These are phyloP conservation scores for Plutomurus gul DNA, from an alignment of 1,140 invertebrate species.

Conservation along the genomic window DNA sequence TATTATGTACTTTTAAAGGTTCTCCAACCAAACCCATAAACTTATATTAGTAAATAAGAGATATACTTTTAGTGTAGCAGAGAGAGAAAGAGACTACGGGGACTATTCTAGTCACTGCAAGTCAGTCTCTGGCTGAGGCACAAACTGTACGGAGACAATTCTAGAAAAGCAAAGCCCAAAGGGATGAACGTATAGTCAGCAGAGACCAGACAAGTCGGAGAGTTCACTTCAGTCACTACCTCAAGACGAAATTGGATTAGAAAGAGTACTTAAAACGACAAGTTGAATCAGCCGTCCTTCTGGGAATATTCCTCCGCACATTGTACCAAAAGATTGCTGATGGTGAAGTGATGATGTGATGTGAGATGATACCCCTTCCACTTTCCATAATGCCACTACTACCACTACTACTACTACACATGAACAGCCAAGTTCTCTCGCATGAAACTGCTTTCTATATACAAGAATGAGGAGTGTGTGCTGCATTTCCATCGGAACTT, in stretches of 20 bases:
- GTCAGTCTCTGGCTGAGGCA: no score
- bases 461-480: no score
- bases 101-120: no score
- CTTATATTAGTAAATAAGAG: no score
- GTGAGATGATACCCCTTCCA: slow-evolving; percentile 16
- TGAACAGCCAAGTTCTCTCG: no score
- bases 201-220: neutral
- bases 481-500: no score
- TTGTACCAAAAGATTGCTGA: neutral
- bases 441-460: no score
- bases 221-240: slow-evolving; percentile 5
- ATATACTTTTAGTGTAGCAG: no score
- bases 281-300: slow-evolving; percentile 36
- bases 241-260: slow-evolving; percentile 32
- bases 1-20: no score
- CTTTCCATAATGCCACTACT: neutral
- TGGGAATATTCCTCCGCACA: neutral
- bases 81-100: no score
- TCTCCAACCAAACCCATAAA: no score
- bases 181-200: slow-evolving; percentile 9
- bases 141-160: neutral
- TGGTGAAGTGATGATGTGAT: slow-evolving; percentile 8
- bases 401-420: no score
- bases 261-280: slow-evolving; percentile 41
- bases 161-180: neutral